These are phyloP conservation scores for Sitobion miscanthi DNA, from an alignment of 1,140 invertebrate genomes.

Conservation along the genomic window DNA sequence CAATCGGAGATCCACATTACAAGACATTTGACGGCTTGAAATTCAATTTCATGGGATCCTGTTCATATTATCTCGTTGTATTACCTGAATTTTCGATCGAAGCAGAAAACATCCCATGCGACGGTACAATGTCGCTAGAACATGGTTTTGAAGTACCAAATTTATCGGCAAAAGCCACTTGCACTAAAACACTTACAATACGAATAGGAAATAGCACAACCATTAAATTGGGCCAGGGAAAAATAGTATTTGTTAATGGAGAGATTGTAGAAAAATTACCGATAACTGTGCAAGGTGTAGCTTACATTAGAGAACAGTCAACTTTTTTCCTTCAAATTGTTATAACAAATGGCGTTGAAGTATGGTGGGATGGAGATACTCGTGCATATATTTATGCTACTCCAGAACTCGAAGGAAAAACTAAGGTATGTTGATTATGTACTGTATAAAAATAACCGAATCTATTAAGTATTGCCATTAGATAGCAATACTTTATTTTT, in stretches of 20 bases:
- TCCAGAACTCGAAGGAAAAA: slow-evolving; percentile 71
- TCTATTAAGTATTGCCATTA: neutral
- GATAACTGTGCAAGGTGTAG: slow-evolving; percentile 66
- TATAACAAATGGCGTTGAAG: slow-evolving; percentile 75
- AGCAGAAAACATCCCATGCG: slow-evolving; percentile 82
- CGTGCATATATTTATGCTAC: slow-evolving; percentile 83
- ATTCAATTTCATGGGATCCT: slow-evolving; percentile 89
- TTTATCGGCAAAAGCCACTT: slow-evolving; percentile 71
- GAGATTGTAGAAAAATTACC: slow-evolving; percentile 69
- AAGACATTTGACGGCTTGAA: slow-evolving; percentile 84
- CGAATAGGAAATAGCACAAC: slow-evolving; percentile 63
- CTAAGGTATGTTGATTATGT: slow-evolving; percentile 58
- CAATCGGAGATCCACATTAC: slow-evolving; percentile 89
- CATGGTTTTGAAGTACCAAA: slow-evolving; percentile 69
- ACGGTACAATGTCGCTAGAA: slow-evolving; percentile 77
- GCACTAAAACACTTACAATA: slow-evolving; percentile 81
- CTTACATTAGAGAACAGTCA: slow-evolving; percentile 57
- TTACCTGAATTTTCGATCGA: slow-evolving; percentile 73
- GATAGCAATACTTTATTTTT: too few relatives aligned
- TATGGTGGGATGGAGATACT: slow-evolving; percentile 86
- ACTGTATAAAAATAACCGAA: neutral
- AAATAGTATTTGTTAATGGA: slow-evolving; percentile 68
- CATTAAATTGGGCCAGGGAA: slow-evolving; percentile 77
- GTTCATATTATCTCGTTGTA: slow-evolving; percentile 81
- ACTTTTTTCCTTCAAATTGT: slow-evolving; percentile 67